These are phyloP conservation scores for Calidris pygmaea DNA, from an alignment of 2,113 vertebrate species.

Conservation along the genomic window DNA sequence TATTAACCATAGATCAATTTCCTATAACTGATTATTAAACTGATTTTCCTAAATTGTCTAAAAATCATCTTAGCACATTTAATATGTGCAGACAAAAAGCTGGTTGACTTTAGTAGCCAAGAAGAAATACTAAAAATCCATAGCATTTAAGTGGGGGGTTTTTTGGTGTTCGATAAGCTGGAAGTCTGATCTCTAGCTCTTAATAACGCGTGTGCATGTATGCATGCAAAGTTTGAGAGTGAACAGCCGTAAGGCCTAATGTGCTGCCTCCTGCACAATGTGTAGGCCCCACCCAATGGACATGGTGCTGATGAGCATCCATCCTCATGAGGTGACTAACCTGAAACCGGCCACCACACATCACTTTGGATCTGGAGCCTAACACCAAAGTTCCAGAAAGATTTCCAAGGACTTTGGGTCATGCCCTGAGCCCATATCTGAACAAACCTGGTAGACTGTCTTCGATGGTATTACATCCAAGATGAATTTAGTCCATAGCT, in stretches of 20 bases:
- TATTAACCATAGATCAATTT: background rate
- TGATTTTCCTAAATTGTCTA: background rate
- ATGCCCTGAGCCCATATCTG: background rate
- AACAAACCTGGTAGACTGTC: background rate
- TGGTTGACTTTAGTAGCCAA: background rate
- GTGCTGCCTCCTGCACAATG: rapidly evolving
- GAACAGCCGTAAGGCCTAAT: background rate
- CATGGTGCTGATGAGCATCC: rapidly evolving
- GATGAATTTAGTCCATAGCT: background rate
- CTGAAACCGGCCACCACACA: background rate
- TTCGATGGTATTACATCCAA: background rate
- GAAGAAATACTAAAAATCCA: background rate
- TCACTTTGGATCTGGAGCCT: background rate
- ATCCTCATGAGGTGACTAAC: background rate
- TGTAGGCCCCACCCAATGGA: background rate
- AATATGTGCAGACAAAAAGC: background rate
- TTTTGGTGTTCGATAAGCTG: background rate
- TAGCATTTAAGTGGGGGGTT: background rate
- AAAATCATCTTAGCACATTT: background rate
- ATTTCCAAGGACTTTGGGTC: background rate
- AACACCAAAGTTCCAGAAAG: background rate
- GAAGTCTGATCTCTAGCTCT: background rate
- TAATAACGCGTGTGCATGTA: background rate
- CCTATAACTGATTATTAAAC: background rate
- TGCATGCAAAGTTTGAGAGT: background rate